Conservation (phyloP, 2,797 vertebrate genomes). For the Myripristis murdjan region DNA sequence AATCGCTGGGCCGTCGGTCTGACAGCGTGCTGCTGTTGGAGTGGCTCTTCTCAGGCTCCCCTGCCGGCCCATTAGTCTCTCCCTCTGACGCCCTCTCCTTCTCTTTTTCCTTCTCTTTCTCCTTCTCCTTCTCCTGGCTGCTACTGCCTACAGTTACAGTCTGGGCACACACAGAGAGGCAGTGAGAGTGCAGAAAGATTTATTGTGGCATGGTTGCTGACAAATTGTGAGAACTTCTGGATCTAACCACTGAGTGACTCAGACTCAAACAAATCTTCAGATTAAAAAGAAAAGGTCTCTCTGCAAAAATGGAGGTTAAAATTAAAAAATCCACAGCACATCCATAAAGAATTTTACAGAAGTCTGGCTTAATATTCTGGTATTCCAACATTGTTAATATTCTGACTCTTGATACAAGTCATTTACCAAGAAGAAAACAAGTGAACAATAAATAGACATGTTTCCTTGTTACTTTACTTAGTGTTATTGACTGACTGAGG, state of each 20-base stretch:
- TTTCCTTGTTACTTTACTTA: no score
- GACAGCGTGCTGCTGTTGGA: conserved; percentile 94
- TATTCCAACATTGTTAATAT: no score
- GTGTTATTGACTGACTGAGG: no score
- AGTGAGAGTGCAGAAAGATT: conserved; percentile 3
- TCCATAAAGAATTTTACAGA: no score
- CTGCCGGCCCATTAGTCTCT: conserved; percentile 74
- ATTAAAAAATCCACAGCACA: no score
- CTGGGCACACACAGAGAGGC: conserved; percentile 65
- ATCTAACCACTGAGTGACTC: background rate
- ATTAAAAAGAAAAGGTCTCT: background rate
- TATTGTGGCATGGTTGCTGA: background rate
- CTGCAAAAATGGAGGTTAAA: no score
- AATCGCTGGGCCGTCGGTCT: conserved; percentile 91
- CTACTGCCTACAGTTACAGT: conserved; percentile 89
- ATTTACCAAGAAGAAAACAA: background rate
- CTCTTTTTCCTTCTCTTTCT: no score
- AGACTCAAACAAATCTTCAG: background rate
- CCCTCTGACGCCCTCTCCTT: conserved; percentile 87
- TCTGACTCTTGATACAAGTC: no score
- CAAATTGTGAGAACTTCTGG: background rate
- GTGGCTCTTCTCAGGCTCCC: conserved; percentile 91
- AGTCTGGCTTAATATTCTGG: background rate
- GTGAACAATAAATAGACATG: no score
- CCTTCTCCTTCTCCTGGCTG: conserved; percentile 89